phyloP scores from a whole-genome alignment of 1,140 invertebrate species.

The Scylla paramamosain region DNA sequence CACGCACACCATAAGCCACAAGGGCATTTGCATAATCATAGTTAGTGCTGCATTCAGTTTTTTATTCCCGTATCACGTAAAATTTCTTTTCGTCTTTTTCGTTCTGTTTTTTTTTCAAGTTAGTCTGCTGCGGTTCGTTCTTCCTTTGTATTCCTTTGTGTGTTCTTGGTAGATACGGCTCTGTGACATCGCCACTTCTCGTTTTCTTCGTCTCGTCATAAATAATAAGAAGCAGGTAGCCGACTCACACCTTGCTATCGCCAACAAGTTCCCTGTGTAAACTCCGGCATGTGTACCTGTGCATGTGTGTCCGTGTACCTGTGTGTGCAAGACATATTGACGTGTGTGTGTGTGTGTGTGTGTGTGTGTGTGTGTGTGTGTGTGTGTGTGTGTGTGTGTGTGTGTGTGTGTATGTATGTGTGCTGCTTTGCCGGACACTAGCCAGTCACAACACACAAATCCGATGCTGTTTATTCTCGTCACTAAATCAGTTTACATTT shows the following conservation, averaged over 20 bases:
- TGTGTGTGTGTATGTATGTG: not conserved
- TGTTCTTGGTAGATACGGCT: not conserved
- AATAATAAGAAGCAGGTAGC: not conserved
- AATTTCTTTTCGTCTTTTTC: not conserved
- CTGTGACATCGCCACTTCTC: not conserved
- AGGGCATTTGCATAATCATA: slow-evolving; percentile 63
- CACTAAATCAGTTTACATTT: not conserved
- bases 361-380: not conserved
- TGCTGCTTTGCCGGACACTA: not conserved
- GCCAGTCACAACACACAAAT: not conserved
- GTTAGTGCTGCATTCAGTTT: slow-evolving; percentile 53
- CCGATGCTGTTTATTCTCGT: not conserved
- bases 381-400: not conserved
- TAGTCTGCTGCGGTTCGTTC: not conserved
- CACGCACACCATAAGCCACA: slow-evolving; percentile 54
- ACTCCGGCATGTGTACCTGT: too few relatives aligned
- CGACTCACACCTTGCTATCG: too few relatives aligned
- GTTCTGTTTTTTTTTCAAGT: not conserved
- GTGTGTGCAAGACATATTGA: not conserved
- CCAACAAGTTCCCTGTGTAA: too few relatives aligned
- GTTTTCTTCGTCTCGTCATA: not conserved
- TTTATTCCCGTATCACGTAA: slow-evolving; percentile 12
- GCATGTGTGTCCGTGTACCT: not conserved
- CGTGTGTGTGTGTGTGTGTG: not conserved
- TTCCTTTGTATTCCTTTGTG: not conserved